phyloP scores from a whole-genome alignment of 2,113 vertebrate species.

The Chloroceryle aenea region DNA sequence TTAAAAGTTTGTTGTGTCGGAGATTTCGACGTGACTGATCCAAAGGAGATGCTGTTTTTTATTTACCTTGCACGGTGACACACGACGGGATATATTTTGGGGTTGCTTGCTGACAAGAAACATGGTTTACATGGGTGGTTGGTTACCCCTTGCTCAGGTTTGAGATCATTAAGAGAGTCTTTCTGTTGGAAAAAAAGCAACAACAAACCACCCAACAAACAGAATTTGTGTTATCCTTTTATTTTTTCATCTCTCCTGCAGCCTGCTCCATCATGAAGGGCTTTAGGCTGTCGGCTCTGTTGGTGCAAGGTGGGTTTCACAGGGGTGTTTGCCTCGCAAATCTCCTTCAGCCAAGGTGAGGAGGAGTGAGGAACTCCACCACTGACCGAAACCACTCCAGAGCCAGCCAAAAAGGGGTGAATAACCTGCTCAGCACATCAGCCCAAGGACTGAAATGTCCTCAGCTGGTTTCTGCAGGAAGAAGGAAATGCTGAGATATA shows the following conservation, averaged over 20 bases:
- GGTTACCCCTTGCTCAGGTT: neutral
- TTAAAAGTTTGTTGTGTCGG: neutral
- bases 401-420: neutral
- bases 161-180: neutral
- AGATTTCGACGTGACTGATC: neutral
- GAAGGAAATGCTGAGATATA: neutral
- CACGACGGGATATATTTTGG: neutral
- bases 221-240: fast-evolving
- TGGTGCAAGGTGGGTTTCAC: neutral
- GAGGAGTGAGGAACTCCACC: fast-evolving
- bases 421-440: fast-evolving
- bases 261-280: fast-evolving
- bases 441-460: neutral
- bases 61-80: neutral
- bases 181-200: neutral
- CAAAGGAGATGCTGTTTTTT: neutral
- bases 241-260: neutral
- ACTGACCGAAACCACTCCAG: fast-evolving
- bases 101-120: neutral
- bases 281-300: fast-evolving
- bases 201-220: too few species aligned
- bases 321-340: neutral
- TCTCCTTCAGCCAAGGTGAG: neutral
- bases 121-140: fast-evolving
- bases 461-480: neutral